Conservation (phyloP, 1,140 invertebrate genomes). For the Hormaphis cornu region DNA sequence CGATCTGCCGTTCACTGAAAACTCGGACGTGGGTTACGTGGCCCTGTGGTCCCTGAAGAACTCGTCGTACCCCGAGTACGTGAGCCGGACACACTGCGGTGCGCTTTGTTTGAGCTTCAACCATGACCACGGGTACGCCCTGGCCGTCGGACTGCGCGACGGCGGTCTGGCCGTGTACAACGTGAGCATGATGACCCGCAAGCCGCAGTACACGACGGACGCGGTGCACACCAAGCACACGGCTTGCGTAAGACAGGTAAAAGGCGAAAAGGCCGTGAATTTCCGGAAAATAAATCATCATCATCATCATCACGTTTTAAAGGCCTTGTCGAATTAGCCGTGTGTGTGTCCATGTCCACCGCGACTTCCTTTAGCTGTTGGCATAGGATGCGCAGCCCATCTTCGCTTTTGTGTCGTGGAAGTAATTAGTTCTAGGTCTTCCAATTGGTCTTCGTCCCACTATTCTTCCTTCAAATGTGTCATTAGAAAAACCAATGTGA, state of each 20-base stretch:
- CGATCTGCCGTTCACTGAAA: not conserved
- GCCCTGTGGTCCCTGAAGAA: slow-evolving; percentile 86
- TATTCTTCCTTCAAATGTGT: no score
- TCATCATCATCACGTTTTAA: no score
- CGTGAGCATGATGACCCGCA: slow-evolving; percentile 52
- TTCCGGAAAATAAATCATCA: no score
- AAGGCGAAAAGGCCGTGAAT: not conserved
- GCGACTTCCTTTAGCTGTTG: no score
- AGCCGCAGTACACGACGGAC: slow-evolving; percentile 62
- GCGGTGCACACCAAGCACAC: slow-evolving; percentile 63
- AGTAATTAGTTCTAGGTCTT: no score
- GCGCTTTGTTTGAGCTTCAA: slow-evolving; percentile 83
- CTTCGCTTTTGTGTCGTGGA: no score
- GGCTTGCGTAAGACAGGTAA: slow-evolving; percentile 65
- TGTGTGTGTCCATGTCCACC: no score
- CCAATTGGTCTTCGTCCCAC: no score
- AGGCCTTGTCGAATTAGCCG: no score
- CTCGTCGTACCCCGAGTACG: slow-evolving; percentile 83
- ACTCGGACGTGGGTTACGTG: slow-evolving; percentile 54
- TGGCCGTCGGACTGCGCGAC: slow-evolving; percentile 76
- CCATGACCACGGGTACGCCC: slow-evolving; percentile 64
- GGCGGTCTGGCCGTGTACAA: slow-evolving; percentile 84
- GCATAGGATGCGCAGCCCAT: no score
- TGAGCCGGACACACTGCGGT: slow-evolving; percentile 65
- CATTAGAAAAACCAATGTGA: no score